Conservation (phyloP, 2,113 vertebrate genomes). For the Strix uralensis region DNA sequence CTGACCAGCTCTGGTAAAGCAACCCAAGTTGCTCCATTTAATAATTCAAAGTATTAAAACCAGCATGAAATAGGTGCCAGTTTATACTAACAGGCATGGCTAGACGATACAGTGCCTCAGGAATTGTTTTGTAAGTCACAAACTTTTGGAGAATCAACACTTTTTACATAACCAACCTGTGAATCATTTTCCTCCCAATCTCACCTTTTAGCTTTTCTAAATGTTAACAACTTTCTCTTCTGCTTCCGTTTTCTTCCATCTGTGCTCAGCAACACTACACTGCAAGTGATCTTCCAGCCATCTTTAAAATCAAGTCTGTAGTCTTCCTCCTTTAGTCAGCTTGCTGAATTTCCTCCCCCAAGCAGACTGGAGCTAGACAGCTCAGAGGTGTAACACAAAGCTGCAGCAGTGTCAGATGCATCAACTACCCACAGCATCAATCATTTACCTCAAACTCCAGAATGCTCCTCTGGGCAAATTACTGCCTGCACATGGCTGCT, state of each 20-base stretch:
- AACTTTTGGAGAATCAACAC: not conserved
- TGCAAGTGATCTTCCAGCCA: not conserved
- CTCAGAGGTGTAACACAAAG: not conserved
- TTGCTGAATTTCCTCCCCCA: not conserved
- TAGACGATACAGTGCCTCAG: not conserved
- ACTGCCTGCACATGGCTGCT: not conserved
- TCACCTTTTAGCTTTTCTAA: not conserved
- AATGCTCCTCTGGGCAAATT: not conserved
- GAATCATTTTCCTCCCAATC: not conserved
- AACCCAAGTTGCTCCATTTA: not conserved
- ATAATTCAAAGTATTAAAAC: not conserved
- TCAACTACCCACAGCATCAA: not conserved
- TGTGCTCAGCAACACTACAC: accelerated
- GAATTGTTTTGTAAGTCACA: not conserved
- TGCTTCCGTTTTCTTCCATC: not conserved
- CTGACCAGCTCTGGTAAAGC: not conserved
- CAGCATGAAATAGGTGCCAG: not conserved
- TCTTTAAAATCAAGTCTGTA: not conserved
- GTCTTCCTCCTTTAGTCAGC: not conserved
- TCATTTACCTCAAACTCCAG: not conserved
- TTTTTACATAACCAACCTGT: not conserved
- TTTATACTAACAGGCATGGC: not conserved
- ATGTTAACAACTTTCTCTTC: not conserved
- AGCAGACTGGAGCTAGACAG: not conserved
- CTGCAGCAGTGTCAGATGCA: not conserved